Conservation (phyloP, 2,797 vertebrate genomes). For the Sciurus vulgaris region DNA sequence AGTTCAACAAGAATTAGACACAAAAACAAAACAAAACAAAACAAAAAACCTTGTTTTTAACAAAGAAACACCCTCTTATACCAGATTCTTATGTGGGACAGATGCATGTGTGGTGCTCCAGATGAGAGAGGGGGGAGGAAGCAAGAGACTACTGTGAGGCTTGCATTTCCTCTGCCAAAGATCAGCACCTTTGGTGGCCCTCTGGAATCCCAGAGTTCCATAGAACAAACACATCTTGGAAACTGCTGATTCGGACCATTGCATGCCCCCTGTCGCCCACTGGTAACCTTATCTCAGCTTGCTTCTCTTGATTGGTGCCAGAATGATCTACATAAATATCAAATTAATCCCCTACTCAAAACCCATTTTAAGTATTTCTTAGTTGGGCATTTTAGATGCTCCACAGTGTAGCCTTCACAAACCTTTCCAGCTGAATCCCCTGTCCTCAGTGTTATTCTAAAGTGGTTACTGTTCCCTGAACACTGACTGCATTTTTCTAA, state of each 20-base stretch:
- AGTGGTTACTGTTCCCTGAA: neutral
- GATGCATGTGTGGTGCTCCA: neutral
- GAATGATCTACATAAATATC: neutral
- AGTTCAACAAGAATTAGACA: neutral
- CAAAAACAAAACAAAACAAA: conserved; percentile 17
- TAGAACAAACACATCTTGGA: neutral
- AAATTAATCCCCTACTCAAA: neutral
- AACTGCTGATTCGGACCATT: neutral
- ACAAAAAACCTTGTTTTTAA: neutral
- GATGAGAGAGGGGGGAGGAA: neutral
- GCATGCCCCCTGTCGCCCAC: neutral
- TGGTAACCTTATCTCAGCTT: conserved; percentile 13
- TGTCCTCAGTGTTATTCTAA: neutral
- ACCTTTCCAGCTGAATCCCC: neutral
- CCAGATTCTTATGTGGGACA: neutral
- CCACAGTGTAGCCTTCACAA: neutral
- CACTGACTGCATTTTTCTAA: neutral
- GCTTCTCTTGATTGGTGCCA: neutral
- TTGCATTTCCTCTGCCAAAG: neutral
- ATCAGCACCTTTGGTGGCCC: neutral
- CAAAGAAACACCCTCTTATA: neutral
- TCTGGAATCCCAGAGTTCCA: neutral
- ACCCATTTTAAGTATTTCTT: conserved; percentile 25
- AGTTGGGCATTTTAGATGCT: neutral
- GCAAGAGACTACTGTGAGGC: too few relatives aligned